Percentiles rank a stretch among this genome's conserved stretches.
These are phyloP conservation scores for Climacteris rufus DNA, from an alignment of 2,113 vertebrate genomes.

Conservation along the genomic window DNA sequence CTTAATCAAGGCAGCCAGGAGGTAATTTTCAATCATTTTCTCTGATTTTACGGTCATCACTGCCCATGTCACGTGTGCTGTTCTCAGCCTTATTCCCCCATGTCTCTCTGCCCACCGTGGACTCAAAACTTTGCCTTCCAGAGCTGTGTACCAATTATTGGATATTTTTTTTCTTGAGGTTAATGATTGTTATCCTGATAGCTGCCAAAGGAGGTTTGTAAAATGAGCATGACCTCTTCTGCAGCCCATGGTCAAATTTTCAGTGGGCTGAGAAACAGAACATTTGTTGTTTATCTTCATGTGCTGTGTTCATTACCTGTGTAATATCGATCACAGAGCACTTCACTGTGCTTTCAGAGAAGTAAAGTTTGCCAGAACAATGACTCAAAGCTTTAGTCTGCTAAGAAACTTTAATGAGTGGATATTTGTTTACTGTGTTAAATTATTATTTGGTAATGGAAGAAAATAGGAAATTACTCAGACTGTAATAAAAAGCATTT, in stretches of 20 bases:
- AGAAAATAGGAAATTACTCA: constrained; percentile 46
- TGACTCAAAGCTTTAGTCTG: constrained; percentile 8
- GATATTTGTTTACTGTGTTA: constrained; percentile 20
- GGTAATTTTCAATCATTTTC: not conserved
- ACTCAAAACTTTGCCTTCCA: not conserved
- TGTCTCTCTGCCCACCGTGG: rapidly evolving
- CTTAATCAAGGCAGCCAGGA: not conserved
- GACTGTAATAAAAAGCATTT: not conserved
- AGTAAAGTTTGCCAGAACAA: not conserved
- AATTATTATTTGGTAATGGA: constrained; percentile 22
- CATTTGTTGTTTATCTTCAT: not conserved
- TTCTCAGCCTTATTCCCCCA: not conserved
- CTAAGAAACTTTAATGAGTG: not conserved
- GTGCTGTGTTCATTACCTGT: not conserved
- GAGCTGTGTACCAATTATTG: not conserved
- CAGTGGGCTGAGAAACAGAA: not conserved
- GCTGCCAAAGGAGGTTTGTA: not conserved
- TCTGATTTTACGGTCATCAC: not conserved
- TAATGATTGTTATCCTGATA: not conserved
- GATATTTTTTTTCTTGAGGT: not conserved
- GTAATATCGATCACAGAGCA: not conserved
- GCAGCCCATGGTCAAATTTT: not conserved
- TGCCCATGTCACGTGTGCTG: not conserved
- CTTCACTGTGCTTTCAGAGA: not conserved
- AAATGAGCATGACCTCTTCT: not conserved